Percentiles rank a stretch among this genome's conserved stretches.
These are phyloP conservation scores for Sylvia atricapilla DNA, from an alignment of 2,113 vertebrate species.

Conservation along the genomic window DNA sequence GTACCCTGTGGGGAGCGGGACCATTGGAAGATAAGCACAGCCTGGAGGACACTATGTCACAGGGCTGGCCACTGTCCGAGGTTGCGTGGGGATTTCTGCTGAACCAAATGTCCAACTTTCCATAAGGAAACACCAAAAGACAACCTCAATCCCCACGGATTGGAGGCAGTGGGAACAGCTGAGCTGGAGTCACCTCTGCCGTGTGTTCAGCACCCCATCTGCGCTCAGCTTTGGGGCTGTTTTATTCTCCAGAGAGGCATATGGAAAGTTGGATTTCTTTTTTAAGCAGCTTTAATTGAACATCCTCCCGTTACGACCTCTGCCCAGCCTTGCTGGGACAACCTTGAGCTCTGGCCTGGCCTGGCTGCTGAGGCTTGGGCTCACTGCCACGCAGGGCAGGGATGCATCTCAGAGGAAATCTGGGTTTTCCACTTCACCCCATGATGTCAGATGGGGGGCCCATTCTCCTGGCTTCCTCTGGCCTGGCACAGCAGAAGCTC, in stretches of 20 bases:
- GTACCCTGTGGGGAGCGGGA: accelerated
- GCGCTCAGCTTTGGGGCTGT: not conserved
- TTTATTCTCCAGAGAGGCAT: not conserved
- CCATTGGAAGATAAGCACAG: accelerated
- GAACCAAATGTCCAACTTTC: not conserved
- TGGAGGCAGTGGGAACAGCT: not conserved
- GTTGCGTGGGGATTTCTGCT: not conserved
- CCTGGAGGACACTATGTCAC: not conserved
- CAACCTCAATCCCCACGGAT: not conserved
- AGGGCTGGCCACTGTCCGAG: not conserved
- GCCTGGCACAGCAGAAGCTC: not conserved
- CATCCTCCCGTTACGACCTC: not conserved
- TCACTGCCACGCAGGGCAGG: accelerated
- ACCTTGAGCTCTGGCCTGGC: not conserved
- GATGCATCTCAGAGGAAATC: not conserved
- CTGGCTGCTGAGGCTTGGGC: accelerated
- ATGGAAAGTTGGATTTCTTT: slow-evolving; percentile 59
- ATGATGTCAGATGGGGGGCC: accelerated
- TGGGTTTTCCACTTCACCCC: accelerated
- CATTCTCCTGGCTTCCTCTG: not conserved
- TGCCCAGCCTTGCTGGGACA: not conserved
- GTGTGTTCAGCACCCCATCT: not conserved
- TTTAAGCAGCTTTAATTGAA: slow-evolving; percentile 66
- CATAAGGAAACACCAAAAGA: not conserved
- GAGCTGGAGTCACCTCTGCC: not conserved